These are phyloP conservation scores for Andinoacara biseriatus DNA, from an alignment of 2,113 vertebrate genomes.

Conservation along the genomic window DNA sequence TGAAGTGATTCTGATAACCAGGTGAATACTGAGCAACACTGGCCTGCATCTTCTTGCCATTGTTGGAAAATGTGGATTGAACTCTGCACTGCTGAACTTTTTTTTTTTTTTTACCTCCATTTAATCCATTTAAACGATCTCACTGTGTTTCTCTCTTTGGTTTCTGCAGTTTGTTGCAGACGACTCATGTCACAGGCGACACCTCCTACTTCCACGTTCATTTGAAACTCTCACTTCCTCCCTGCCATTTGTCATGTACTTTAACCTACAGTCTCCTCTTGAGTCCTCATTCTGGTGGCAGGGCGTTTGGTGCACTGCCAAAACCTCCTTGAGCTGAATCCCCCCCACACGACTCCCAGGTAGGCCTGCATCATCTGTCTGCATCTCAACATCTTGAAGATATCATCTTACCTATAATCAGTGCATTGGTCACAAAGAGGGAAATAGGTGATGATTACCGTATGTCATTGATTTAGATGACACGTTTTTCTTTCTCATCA, in stretches of 20 bases:
- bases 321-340: slow-evolving; percentile 43
- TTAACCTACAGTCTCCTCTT: slow-evolving; percentile 41
- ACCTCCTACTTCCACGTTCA: slow-evolving; percentile 78
- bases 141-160: background rate
- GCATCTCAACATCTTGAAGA: background rate
- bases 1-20: background rate
- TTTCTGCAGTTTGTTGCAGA: slow-evolving; percentile 17
- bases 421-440: background rate
- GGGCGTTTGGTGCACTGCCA: slow-evolving; percentile 37
- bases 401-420: background rate
- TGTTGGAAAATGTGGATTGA: background rate
- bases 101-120: background rate
- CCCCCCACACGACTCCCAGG: slow-evolving; percentile 61
- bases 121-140: background rate
- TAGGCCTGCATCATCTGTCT: slow-evolving; percentile 50
- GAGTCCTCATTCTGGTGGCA: slow-evolving; percentile 58
- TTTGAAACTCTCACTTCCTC: slow-evolving; percentile 80
- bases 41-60: background rate
- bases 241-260: slow-evolving; percentile 57
- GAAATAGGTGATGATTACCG: background rate
- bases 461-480: background rate
- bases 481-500: background rate
- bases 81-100: background rate
- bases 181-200: slow-evolving; percentile 33
- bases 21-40: background rate